Base-by-base conservation (phyloP, 2,888 invertebrate species). In the Sphaerophoria taeniata region DNA sequence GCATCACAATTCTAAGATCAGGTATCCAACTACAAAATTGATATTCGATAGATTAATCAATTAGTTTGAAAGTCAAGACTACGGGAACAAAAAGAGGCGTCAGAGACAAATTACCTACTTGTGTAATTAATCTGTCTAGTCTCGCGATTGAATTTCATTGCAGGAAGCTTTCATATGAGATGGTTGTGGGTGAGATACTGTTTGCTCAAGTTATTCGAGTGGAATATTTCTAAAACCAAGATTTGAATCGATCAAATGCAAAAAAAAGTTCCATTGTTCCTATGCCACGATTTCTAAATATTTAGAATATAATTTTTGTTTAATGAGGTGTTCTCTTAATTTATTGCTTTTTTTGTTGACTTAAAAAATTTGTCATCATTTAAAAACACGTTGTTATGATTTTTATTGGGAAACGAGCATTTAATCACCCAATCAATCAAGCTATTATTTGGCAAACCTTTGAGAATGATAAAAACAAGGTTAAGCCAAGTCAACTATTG, bases 11-110 rank as follows among this genome's bases (percentile, higher is more conserved):
- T 6, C 2, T 33, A 6, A 45, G 84, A 78, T 79, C 72, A 80
- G 74, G 79, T 72, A 84, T 24, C 24, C 24, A 24, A 24, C 24
- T 24, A 71, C 36, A 43, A 11, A 80, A 56, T 31, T 70, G 83
- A 74, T 74, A 83, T 65, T 74, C 65, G 78, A 79, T 78, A 74
- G 47, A 49, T 45, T 31, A 75, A 75, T 84, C 72, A 76, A 72
- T 82, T 82, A 74, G 55, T 53, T 49, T 45, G 9, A 74, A 36
- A 45, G 43, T 43, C 65, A 53, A 56, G 53, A 39, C n/a, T 33
- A 14, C 34, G 33, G 34, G 31, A 9, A 6, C 5, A 14, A 36
- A 16, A 53, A 2, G n/a, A 14, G 12, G 3, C 12, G 43, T 51
- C 16, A 45, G 56, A 16, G 56, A 67, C 24, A 67, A 53, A 67